Conservation (phyloP, 2,113 vertebrate genomes). For the Microtus richardsoni region DNA sequence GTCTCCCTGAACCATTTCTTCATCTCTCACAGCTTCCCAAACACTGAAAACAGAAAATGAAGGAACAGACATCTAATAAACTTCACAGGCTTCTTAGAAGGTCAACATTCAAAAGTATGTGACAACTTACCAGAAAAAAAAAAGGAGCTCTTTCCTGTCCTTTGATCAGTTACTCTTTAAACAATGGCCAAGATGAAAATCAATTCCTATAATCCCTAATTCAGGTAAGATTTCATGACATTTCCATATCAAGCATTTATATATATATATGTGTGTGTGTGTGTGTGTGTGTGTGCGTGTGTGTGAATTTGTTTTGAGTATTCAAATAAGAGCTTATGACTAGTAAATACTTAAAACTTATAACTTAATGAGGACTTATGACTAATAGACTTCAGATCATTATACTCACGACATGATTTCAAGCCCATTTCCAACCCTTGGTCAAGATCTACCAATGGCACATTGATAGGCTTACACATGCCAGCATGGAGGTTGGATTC, state of each 20-base stretch:
- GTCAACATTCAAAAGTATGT: neutral
- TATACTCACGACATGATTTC: neutral
- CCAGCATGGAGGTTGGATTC: neutral
- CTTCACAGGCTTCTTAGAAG: neutral
- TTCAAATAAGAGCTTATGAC: neutral
- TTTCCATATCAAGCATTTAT: neutral
- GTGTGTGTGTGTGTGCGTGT: no score
- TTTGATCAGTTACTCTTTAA: neutral
- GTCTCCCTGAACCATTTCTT: neutral
- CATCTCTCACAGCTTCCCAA: neutral
- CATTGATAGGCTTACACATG: neutral
- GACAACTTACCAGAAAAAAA: neutral
- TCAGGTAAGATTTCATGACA: neutral
- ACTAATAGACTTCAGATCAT: neutral
- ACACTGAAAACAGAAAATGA: neutral
- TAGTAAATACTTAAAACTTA: neutral
- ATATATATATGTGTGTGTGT: no score
- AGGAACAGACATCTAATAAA: neutral
- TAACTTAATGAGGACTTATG: neutral
- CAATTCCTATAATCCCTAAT: neutral
- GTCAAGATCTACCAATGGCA: neutral
- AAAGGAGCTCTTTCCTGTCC: neutral
- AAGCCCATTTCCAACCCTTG: neutral
- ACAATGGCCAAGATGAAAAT: neutral
- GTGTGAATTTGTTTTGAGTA: slow-evolving; percentile 4